Evolutionary conservation across 2,888 invertebrate species (phyloP).

Genomic region (Danaus chrysippus): DNA sequence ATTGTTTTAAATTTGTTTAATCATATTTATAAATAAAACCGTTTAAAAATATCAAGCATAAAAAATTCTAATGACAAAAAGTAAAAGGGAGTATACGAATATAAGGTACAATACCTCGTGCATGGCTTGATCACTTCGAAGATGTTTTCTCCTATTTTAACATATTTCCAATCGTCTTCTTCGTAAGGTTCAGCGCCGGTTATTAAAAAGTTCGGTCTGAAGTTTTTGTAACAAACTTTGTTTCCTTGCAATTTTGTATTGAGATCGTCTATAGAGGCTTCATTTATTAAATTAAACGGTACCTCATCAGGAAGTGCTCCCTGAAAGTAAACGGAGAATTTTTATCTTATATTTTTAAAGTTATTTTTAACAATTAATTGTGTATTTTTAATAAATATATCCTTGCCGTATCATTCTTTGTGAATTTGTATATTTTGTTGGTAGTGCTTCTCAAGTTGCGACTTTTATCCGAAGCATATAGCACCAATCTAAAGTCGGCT

Average conservation of each 20-base stretch:
- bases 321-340: conserved; percentile 43
- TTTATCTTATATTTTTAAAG: background rate
- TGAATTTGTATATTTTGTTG: conserved; percentile 48
- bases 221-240: conserved; percentile 73
- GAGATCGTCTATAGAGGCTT: conserved; percentile 82
- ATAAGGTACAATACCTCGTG: conserved; percentile 63
- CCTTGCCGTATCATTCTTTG: conserved; percentile 60
- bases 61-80: too few species aligned
- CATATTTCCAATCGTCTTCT: conserved; percentile 85
- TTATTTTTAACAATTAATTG: background rate
- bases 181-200: conserved; percentile 78
- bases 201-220: conserved; percentile 85
- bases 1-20: background rate
- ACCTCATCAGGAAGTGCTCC: conserved; percentile 84
- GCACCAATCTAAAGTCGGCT: conserved; percentile 76
- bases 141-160: conserved; percentile 82
- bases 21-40: too few species aligned
- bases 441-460: conserved; percentile 38
- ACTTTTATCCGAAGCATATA: conserved; percentile 72
- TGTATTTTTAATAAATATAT: background rate
- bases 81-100: too few species aligned
- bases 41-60: too few species aligned
- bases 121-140: conserved; percentile 83
- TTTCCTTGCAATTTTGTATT: conserved; percentile 76
- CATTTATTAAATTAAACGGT: conserved; percentile 83